Conservation (phyloP, 2,113 vertebrate species). For the Aegotheles bennettii region DNA sequence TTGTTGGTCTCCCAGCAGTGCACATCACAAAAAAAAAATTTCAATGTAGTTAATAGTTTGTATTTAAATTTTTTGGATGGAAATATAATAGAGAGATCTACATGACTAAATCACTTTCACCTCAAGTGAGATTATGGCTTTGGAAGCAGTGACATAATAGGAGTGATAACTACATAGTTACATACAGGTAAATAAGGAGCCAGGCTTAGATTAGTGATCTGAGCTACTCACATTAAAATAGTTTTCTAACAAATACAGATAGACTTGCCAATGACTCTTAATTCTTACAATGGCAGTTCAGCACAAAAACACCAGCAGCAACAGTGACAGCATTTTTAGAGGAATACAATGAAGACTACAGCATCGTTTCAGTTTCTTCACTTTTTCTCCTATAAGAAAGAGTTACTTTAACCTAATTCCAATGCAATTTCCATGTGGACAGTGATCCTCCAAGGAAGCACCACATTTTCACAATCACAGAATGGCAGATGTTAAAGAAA, state of each 20-base stretch:
- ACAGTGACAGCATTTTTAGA: background rate
- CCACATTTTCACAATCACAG: background rate
- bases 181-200: background rate
- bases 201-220: background rate
- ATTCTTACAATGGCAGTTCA: background rate
- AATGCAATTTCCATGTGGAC: background rate
- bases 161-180: background rate
- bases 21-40: conserved; percentile 15
- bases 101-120: conserved; percentile 46
- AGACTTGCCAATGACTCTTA: background rate
- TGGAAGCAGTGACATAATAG: background rate
- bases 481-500: background rate
- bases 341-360: background rate
- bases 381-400: background rate
- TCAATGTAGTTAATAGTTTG: conserved; percentile 25
- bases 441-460: background rate
- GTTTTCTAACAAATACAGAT: background rate
- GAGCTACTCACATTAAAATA: background rate
- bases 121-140: conserved; percentile 37
- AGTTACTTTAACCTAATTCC: background rate
- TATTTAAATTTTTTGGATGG: background rate
- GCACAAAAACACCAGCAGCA: background rate
- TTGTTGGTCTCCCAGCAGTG: conserved; percentile 1
- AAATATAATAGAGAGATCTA: conserved; percentile 47
- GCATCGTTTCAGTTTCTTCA: background rate